Evolutionary conservation across 2,113 vertebrate species (phyloP).

Genomic region (Python bivittatus): DNA sequence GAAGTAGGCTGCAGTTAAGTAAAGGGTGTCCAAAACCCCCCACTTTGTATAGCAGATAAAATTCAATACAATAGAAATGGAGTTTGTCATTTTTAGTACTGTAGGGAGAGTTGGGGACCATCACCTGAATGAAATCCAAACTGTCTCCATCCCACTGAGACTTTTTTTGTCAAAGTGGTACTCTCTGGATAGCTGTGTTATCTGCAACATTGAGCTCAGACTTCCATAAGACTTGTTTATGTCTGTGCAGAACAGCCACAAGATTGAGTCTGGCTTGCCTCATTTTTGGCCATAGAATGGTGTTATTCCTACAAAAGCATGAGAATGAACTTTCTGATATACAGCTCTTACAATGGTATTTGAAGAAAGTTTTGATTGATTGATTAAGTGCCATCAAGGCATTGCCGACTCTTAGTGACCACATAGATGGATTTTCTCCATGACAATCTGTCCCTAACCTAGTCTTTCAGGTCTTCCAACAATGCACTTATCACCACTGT

Average conservation of each 20-base stretch:
- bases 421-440: neutral
- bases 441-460: neutral
- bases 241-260: neutral
- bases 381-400: neutral
- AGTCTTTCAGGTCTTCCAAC: neutral
- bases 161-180: neutral
- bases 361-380: neutral
- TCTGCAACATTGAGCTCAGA: neutral
- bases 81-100: neutral
- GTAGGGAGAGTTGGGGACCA: neutral
- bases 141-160: neutral
- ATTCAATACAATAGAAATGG: neutral
- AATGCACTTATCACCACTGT: neutral
- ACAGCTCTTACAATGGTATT: neutral
- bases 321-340: neutral
- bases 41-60: neutral
- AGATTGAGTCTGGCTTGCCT: neutral
- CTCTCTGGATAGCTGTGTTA: neutral
- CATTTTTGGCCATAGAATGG: neutral
- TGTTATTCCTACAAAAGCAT: neutral
- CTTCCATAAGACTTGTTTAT: neutral
- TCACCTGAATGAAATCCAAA: neutral
- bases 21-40: too few species aligned
- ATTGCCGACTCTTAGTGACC: neutral
- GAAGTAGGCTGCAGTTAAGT: too few species aligned